Evolutionary conservation across 2,113 vertebrate species (phyloP).

Genomic region (Bubo blakistoni): DNA sequence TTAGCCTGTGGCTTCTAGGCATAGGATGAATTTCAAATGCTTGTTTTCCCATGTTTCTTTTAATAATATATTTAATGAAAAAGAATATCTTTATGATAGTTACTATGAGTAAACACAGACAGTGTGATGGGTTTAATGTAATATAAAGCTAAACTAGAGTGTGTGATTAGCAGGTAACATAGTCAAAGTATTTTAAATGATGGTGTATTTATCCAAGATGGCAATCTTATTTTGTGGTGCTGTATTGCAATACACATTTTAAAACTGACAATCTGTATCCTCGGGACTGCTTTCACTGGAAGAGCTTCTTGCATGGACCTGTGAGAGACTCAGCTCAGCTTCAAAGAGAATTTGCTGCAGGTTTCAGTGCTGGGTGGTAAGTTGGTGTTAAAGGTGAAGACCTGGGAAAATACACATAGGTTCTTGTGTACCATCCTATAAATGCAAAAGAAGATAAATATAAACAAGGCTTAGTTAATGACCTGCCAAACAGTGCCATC

Average conservation of each 20-base stretch:
- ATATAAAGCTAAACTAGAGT: neutral
- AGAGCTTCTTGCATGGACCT: neutral
- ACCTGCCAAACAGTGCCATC: neutral
- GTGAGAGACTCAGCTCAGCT: neutral
- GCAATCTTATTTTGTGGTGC: neutral
- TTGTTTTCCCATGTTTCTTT: neutral
- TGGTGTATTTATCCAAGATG: neutral
- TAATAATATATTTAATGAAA: neutral
- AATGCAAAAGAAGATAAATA: neutral
- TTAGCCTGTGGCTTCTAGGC: neutral
- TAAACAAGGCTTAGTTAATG: neutral
- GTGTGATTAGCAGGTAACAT: neutral
- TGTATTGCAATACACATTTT: neutral
- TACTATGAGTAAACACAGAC: neutral
- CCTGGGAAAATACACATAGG: neutral
- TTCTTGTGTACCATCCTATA: neutral
- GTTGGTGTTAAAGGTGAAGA: neutral
- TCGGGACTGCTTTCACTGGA: neutral
- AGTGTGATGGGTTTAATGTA: neutral
- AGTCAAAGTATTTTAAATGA: neutral
- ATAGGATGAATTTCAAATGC: neutral
- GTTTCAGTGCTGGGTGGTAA: neutral
- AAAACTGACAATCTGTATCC: neutral
- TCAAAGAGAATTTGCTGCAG: neutral
- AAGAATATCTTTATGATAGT: neutral